Evolutionary conservation across 2,888 invertebrate species (phyloP).

Genomic region (Operophtera brumata): DNA sequence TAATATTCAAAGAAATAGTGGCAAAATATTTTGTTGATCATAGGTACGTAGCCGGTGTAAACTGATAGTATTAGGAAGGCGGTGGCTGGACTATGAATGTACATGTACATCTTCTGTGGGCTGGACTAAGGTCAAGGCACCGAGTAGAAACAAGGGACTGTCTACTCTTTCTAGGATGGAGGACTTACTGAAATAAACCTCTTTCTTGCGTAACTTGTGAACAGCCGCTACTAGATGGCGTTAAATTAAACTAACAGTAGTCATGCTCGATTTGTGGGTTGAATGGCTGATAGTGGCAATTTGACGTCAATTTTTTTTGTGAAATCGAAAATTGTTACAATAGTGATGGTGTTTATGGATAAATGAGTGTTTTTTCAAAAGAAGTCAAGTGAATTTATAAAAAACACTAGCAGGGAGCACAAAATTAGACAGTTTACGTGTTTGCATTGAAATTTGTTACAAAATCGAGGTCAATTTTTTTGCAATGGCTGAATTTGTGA

Average conservation of each 20-base stretch:
- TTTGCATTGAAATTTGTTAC: conserved; percentile 39
- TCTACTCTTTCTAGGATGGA: no score
- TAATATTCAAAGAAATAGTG: no score
- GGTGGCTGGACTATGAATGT: no score
- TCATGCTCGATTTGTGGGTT: conserved; percentile 53
- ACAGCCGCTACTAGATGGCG: conserved; percentile 52
- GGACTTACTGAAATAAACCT: not conserved
- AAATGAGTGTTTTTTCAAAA: conserved; percentile 29
- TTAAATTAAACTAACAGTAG: conserved; percentile 31
- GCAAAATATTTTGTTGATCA: no score
- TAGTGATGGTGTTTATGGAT: conserved; percentile 28
- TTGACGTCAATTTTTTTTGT: conserved; percentile 49
- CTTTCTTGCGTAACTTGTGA: not conserved
- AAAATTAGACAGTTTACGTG: conserved; percentile 30
- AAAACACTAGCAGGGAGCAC: conserved; percentile 19
- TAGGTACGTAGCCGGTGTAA: no score
- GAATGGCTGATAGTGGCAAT: conserved; percentile 67
- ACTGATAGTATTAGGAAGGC: no score
- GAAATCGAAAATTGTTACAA: conserved; percentile 40
- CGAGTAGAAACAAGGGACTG: no score
- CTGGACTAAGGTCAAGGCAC: no score
- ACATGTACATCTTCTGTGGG: no score
- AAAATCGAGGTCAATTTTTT: conserved; percentile 51
- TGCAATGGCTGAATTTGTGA: conserved; percentile 54
- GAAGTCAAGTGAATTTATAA: conserved; percentile 21